phyloP scores from a whole-genome alignment of 2,113 vertebrate genomes.

The Bucco capensis region DNA sequence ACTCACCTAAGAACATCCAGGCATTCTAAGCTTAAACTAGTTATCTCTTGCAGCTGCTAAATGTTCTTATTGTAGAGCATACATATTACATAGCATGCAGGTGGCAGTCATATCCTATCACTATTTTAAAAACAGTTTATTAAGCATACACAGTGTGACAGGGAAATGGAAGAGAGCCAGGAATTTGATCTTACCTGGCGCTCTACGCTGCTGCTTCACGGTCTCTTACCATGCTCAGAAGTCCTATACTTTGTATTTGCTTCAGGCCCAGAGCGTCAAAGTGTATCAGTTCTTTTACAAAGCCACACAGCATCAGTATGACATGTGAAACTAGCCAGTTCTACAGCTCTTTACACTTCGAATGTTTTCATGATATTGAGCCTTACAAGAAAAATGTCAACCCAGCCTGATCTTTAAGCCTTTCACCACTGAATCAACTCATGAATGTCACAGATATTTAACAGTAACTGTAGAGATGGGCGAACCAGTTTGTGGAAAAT shows the following conservation, averaged over 20 bases:
- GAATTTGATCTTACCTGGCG: conserved; percentile 80
- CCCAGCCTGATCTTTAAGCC: conserved; percentile 41
- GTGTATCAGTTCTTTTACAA: conserved; percentile 79
- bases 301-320: conserved; percentile 75
- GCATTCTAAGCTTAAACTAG: conserved; percentile 15
- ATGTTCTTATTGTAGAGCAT: conserved; percentile 3
- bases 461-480: conserved; percentile 16
- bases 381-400: conserved; percentile 66
- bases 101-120: conserved; percentile 75
- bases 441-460: background rate
- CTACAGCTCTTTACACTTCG: conserved; percentile 78
- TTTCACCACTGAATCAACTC: conserved; percentile 31
- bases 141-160: conserved; percentile 68
- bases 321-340: conserved; percentile 83
- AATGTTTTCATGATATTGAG: conserved; percentile 72
- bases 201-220: conserved; percentile 81
- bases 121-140: conserved; percentile 54
- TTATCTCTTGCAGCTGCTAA: conserved; percentile 41
- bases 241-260: conserved; percentile 66
- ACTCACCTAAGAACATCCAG: conserved; percentile 42
- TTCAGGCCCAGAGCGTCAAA: conserved; percentile 77
- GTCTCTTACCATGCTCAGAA: conserved; percentile 75
- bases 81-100: conserved; percentile 44
- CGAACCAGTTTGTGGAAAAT: conserved; percentile 7
- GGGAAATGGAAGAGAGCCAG: conserved; percentile 70